phyloP scores from a whole-genome alignment of 2,113 vertebrate genomes.

The Lycocorax pyrrhopterus region DNA sequence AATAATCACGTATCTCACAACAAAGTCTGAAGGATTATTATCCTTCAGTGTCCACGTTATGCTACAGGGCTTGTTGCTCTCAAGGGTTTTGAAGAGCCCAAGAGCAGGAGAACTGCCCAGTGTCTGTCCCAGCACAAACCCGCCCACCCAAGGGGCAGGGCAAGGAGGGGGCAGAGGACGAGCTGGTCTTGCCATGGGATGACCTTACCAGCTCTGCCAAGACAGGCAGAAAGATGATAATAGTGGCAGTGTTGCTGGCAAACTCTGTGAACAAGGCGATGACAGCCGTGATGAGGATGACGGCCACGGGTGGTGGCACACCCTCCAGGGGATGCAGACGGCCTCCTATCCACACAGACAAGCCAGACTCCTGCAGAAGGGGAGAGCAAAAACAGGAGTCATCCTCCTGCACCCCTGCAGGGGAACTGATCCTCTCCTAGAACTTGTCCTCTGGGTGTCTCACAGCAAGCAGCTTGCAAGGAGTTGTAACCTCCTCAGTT shows the following conservation, averaged over 20 bases:
- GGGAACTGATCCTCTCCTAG: neutral
- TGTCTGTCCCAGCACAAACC: neutral
- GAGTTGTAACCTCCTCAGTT: neutral
- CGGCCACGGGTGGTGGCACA: conserved; percentile 81
- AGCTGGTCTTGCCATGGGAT: neutral
- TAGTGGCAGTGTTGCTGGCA: conserved; percentile 96
- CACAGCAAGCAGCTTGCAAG: neutral
- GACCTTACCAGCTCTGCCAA: conserved; percentile 90
- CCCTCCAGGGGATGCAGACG: conserved; percentile 86
- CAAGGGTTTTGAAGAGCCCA: neutral
- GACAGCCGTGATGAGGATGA: conserved; percentile 85
- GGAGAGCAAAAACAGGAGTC: neutral
- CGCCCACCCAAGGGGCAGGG: neutral
- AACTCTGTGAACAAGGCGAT: conserved; percentile 94
- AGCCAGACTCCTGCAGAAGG: conserved; percentile 85
- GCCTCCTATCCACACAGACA: conserved; percentile 89
- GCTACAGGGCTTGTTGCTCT: neutral
- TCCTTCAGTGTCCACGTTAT: fast-evolving
- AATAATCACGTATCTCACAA: neutral
- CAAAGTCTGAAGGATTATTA: neutral
- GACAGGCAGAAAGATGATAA: conserved; percentile 93
- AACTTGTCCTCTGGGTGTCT: neutral
- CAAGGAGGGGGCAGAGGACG: neutral
- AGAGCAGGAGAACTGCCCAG: neutral
- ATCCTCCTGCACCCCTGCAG: neutral